phyloP scores from a whole-genome alignment of 2,888 invertebrate species.

The Ophion ellenae region DNA sequence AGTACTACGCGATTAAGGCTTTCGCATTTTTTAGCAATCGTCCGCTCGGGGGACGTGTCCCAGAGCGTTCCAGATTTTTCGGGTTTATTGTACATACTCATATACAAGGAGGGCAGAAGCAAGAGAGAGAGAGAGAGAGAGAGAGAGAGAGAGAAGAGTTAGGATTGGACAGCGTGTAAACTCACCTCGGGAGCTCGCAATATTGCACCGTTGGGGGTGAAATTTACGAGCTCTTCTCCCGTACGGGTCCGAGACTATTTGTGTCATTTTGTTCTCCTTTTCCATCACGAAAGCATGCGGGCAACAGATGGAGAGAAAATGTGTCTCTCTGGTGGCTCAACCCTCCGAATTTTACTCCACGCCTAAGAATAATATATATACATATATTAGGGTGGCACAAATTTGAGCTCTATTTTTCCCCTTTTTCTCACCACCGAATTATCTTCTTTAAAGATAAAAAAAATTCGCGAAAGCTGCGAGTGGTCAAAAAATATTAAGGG shows the following conservation, averaged over 20 bases:
- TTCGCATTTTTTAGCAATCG: conserved; percentile 14
- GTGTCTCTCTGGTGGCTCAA: conserved; percentile 15
- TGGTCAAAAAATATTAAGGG: too few species aligned
- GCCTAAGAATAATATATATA: background rate
- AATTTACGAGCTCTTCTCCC: conserved; percentile 61
- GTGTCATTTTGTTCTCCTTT: conserved; percentile 43
- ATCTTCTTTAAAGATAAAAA: too few species aligned
- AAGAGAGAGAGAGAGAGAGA: conserved; percentile 22
- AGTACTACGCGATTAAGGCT: conserved; percentile 28
- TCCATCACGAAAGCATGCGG: conserved; percentile 29
- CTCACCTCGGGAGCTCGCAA: conserved; percentile 63
- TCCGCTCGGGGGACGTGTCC: conserved; percentile 16
- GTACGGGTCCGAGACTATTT: conserved; percentile 40
- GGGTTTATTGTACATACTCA: conserved; percentile 19
- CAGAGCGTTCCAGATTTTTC: conserved; percentile 42
- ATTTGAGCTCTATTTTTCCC: too few species aligned
- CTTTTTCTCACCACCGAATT: too few species aligned
- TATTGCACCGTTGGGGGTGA: conserved; percentile 63
- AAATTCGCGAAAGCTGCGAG: too few species aligned
- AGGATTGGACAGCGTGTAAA: conserved; percentile 60
- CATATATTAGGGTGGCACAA: too few species aligned
- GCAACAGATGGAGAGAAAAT: background rate
- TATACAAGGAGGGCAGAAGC: conserved; percentile 3
- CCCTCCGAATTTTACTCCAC: conserved; percentile 45
- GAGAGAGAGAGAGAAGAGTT: conserved; percentile 47